A percentile compares a stretch with the other conserved stretches of the same genome.
phyloP scores from a whole-genome alignment of 2,797 vertebrate genomes.

The Eulemur mongoz region DNA sequence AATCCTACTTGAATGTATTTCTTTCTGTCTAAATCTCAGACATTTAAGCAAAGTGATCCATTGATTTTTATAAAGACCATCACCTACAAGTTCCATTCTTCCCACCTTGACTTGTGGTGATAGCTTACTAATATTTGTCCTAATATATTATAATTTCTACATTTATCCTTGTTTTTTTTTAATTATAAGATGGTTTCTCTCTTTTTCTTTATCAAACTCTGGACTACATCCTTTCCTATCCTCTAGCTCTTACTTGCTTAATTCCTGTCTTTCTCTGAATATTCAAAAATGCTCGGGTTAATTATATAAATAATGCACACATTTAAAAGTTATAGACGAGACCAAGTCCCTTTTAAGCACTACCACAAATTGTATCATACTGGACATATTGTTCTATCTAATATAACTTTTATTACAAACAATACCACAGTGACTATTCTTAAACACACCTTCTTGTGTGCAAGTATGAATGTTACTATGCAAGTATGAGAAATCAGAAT shows the following conservation, averaged over 20 bases:
- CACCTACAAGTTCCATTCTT: neutral
- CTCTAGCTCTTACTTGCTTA: neutral
- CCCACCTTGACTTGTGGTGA: neutral
- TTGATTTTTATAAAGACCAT: neutral
- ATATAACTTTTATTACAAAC: slow-evolving; percentile 22
- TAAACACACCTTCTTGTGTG: neutral
- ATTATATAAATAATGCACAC: slow-evolving; percentile 1
- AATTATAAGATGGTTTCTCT: neutral
- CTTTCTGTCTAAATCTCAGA: slow-evolving; percentile 1
- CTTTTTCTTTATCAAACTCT: slow-evolving; percentile 35
- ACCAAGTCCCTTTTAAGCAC: slow-evolving; percentile 3
- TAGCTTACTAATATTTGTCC: neutral
- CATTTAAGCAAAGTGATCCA: neutral
- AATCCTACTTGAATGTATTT: neutral
- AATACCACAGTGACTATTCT: neutral
- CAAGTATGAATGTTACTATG: neutral
- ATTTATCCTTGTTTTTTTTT: neutral
- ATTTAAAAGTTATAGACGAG: neutral
- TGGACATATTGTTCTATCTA: neutral
- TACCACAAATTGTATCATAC: neutral
- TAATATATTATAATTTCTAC: neutral
- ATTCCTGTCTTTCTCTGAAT: slow-evolving; percentile 9
- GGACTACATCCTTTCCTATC: neutral
- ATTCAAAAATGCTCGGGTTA: neutral
- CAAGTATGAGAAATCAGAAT: neutral